These are phyloP conservation scores for Xiphophorus maculatus DNA, from an alignment of 2,113 vertebrate species.

Conservation along the genomic window DNA sequence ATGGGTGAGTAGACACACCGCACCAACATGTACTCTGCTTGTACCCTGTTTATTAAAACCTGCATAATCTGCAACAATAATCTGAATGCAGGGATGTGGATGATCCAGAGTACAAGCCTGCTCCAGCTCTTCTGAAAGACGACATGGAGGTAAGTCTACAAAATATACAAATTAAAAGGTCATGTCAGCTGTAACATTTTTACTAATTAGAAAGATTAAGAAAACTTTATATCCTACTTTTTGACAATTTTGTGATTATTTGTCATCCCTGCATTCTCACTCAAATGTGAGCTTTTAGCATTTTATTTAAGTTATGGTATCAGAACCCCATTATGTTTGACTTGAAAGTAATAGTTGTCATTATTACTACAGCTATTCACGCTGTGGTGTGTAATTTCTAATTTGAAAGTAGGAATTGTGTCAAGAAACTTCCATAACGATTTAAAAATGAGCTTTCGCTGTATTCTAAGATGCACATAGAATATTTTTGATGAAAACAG, in stretches of 20 bases:
- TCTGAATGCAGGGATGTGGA: conserved; percentile 87
- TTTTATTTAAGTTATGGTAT: background rate
- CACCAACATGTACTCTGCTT: background rate
- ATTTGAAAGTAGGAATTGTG: background rate
- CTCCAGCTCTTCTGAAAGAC: conserved; percentile 95
- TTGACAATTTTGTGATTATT: background rate
- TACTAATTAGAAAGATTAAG: background rate
- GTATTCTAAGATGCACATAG: background rate
- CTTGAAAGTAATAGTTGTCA: background rate
- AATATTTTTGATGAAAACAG: background rate
- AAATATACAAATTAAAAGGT: background rate
- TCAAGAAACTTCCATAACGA: background rate
- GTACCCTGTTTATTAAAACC: background rate
- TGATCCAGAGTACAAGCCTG: conserved; percentile 98
- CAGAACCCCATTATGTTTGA: background rate
- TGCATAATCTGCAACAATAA: background rate
- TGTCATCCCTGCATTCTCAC: background rate
- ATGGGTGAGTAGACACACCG: conserved; percentile 83
- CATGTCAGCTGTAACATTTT: background rate
- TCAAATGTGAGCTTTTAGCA: background rate
- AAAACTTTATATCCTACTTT: background rate
- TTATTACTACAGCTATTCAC: background rate
- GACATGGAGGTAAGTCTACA: conserved; percentile 89
- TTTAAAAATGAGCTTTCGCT: background rate
- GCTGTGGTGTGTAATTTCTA: background rate